Percentiles rank a stretch among this genome's conserved stretches.
Evolutionary conservation across 2,888 invertebrate genomes (phyloP).

Genomic region (Odontocolon sp.): DNA sequence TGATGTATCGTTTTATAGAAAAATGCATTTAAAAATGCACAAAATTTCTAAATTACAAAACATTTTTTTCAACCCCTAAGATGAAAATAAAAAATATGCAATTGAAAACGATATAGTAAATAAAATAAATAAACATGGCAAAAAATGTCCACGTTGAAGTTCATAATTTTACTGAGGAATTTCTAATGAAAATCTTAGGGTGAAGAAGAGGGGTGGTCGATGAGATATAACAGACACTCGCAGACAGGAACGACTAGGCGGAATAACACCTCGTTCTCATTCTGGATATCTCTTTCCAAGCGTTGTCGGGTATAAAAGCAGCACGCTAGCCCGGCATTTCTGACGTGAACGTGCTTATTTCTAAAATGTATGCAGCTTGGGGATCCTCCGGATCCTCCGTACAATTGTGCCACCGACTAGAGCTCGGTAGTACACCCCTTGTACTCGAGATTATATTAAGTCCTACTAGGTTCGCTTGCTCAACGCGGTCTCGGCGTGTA

Average conservation of each 20-base stretch:
- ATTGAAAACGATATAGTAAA: too few relatives aligned
- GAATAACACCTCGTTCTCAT: neutral
- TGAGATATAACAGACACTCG: constrained; percentile 2
- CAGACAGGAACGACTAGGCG: neutral
- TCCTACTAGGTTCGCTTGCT: constrained; percentile 65
- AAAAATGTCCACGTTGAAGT: too few relatives aligned
- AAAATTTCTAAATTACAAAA: too few relatives aligned
- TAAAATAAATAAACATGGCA: too few relatives aligned
- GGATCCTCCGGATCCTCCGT: constrained; percentile 48
- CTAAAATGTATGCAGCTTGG: constrained; percentile 71
- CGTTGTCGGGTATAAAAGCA: constrained; percentile 24
- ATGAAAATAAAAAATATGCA: too few relatives aligned
- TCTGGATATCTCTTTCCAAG: constrained; percentile 20
- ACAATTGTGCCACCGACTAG: constrained; percentile 18
- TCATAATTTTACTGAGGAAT: too few relatives aligned
- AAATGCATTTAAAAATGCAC: too few relatives aligned
- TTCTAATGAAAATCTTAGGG: neutral
- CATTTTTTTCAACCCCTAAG: too few relatives aligned
- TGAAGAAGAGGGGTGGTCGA: neutral
- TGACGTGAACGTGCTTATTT: constrained; percentile 71
- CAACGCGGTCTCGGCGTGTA: constrained; percentile 38
- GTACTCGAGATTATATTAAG: constrained; percentile 73
- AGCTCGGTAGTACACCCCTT: constrained; percentile 56
- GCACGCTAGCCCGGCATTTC: constrained; percentile 62
- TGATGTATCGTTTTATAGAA: too few relatives aligned